Conservation (phyloP, 2,888 invertebrate genomes). For the Caenorhabditis zanzibari region DNA sequence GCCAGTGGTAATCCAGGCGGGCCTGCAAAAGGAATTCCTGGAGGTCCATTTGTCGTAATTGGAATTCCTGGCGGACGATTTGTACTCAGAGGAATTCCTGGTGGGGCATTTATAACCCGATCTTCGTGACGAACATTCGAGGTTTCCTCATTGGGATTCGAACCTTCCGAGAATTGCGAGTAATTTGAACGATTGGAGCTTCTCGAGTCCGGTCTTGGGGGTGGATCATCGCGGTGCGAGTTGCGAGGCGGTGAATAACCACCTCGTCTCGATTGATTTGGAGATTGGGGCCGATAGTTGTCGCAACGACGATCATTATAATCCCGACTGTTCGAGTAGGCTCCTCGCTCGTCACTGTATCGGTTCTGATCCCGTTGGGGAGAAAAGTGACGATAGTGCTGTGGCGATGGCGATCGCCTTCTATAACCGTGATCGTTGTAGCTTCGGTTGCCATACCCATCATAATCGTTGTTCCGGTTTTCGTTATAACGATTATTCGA, state of each 20-base stretch:
- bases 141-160: background rate
- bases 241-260: background rate
- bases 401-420: background rate
- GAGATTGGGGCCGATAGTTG: background rate
- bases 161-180: background rate
- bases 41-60: no score
- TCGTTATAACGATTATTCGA: background rate
- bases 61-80: no score
- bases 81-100: no score
- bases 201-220: background rate
- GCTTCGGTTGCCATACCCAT: background rate
- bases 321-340: background rate
- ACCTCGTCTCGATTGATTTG: background rate
- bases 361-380: background rate
- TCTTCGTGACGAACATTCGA: no score
- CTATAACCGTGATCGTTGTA: conserved; percentile 1
- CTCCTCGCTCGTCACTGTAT: background rate
- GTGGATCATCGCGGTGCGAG: background rate
- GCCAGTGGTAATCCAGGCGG: background rate
- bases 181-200: background rate
- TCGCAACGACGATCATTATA: background rate
- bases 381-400: background rate
- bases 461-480: background rate
- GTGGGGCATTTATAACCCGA: no score
- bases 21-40: no score